Evolutionary conservation across 2,797 vertebrate genomes (phyloP).

Genomic region (Pagetopsis macropterus): DNA sequence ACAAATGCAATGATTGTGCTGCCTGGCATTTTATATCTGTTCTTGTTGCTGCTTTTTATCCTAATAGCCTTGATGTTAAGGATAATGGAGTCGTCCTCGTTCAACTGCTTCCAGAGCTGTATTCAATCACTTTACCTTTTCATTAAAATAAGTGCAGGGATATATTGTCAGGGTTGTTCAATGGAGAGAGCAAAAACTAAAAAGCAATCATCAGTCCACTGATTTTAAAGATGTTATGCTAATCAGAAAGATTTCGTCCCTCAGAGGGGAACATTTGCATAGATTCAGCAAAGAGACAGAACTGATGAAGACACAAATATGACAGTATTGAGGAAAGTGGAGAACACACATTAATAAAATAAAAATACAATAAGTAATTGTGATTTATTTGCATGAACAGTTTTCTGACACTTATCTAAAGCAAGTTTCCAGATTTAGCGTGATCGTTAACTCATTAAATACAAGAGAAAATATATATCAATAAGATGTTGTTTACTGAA

Average conservation of each 20-base stretch:
- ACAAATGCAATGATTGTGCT: background rate
- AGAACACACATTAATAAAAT: too few relatives aligned
- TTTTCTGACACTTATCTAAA: too few relatives aligned
- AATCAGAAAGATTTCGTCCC: too few relatives aligned
- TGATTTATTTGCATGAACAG: too few relatives aligned
- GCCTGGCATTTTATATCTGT: background rate
- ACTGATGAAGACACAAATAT: too few relatives aligned
- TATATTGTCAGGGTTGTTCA: conserved; percentile 23
- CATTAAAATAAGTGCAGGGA: conserved; percentile 35
- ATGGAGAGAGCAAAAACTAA: conserved; percentile 18
- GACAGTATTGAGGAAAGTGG: background rate
- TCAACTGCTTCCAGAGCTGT: conserved; percentile 5
- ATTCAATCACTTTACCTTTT: conserved; percentile 27
- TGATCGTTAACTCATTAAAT: too few relatives aligned
- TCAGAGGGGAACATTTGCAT: too few relatives aligned
- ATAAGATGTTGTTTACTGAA: too few relatives aligned
- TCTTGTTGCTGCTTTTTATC: conserved; percentile 4
- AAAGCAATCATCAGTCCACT: background rate
- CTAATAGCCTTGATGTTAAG: background rate
- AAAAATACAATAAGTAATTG: too few relatives aligned
- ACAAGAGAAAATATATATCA: too few relatives aligned
- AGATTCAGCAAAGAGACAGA: background rate
- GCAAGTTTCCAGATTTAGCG: too few relatives aligned
- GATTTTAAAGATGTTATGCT: background rate
- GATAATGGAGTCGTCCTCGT: conserved; percentile 6